Evolutionary conservation across 2,113 vertebrate genomes (phyloP).

Genomic region (Muscicapa adusta): DNA sequence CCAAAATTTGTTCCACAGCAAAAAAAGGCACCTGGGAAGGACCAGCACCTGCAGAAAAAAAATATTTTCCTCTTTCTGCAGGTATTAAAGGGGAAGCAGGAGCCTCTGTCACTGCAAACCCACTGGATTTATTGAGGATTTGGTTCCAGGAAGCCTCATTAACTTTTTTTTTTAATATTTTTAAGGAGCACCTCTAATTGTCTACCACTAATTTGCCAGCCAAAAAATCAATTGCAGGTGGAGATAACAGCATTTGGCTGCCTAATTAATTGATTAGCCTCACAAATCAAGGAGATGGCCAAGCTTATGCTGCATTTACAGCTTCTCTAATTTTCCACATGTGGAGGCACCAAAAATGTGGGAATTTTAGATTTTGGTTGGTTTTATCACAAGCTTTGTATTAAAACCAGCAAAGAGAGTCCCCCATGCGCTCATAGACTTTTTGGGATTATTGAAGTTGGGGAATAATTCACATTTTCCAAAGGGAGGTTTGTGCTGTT

Average conservation of each 20-base stretch:
- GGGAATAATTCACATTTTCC: fast-evolving
- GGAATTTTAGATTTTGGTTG: background rate
- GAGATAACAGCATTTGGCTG: background rate
- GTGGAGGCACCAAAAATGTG: background rate
- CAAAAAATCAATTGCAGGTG: background rate
- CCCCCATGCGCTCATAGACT: fast-evolving
- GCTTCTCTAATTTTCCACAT: background rate
- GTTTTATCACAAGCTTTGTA: background rate
- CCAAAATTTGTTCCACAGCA: background rate
- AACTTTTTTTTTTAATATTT: background rate
- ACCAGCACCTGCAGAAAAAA: background rate
- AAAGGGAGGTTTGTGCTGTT: background rate
- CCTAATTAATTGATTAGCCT: background rate
- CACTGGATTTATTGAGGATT: background rate
- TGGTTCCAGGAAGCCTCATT: background rate
- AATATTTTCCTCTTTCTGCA: background rate
- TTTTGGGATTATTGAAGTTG: no score
- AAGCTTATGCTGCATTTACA: background rate
- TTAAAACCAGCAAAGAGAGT: background rate
- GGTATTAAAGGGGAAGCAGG: background rate
- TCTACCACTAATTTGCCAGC: background rate
- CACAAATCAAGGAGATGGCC: background rate
- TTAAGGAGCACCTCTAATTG: background rate
- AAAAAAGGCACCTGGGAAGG: background rate
- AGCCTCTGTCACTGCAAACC: background rate